A percentile compares a stretch with the other conserved stretches of the same genome.
phyloP scores from a whole-genome alignment of 2,888 invertebrate genomes.

The Bhutanitis thaidina region DNA sequence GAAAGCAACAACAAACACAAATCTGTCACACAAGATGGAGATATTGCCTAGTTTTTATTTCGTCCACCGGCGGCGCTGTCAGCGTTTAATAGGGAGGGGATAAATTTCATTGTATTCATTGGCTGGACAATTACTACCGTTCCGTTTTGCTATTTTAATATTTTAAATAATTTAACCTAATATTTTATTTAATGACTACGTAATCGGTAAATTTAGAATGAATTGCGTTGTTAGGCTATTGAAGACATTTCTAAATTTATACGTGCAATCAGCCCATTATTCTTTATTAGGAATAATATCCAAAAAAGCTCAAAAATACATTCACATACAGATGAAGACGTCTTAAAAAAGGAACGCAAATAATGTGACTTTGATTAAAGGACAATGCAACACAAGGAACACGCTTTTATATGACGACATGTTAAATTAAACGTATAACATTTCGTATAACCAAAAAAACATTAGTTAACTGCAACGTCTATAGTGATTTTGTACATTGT shows the following conservation, averaged over 20 bases:
- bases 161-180: neutral
- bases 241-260: too few species aligned
- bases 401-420: constrained; percentile 18
- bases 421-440: constrained; percentile 31
- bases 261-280: too few species aligned
- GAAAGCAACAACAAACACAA: constrained; percentile 80
- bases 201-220: too few species aligned
- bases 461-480: constrained; percentile 29
- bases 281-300: too few species aligned
- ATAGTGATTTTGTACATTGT: constrained; percentile 24
- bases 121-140: constrained; percentile 43
- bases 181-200: too few species aligned
- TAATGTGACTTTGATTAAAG: constrained; percentile 41
- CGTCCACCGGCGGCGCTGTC: constrained; percentile 69
- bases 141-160: constrained; percentile 37
- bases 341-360: constrained; percentile 42
- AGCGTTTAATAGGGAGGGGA: constrained; percentile 46
- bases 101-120: constrained; percentile 54
- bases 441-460: constrained; percentile 43
- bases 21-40: constrained; percentile 84
- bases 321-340: neutral
- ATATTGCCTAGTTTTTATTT: constrained; percentile 77
- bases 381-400: constrained; percentile 21
- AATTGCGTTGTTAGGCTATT: too few species aligned
- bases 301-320: too few species aligned